Base-by-base conservation (phyloP, 1,140 invertebrate species). In the Micrasema minimum region DNA sequence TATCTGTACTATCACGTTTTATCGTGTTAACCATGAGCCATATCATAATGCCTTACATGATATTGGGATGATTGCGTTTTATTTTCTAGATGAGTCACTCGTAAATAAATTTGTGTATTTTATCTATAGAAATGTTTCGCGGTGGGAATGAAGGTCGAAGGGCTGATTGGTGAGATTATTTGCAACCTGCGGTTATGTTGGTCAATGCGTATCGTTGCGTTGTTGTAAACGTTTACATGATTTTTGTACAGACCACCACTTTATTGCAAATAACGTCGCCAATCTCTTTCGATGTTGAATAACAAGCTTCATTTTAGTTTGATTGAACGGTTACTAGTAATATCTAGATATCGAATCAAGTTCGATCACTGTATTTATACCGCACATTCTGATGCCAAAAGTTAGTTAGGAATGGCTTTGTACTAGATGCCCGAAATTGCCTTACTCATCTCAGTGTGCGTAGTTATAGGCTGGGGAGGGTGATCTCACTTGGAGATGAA, bases 401-500 rank as follows among this genome's bases (percentile, higher is more conserved):
- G 51, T 31, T 55, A 26, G 51, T 55, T 55, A 55, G 18, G 20
- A 22, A 48, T 48, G 18, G 16, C 46, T 48, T 48, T 48, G 16
- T 31, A 2, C 4, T 59, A 64, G 59, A 64, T 64, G 59, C 59
- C 43, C 20, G 41, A 64, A 64, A 45, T 64, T 64, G 59, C 59
- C 59, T 64, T 48, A 46, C 12, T 46, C 26, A 31, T 31, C 26
- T 31, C 26, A 4, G 26, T 31, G 26, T 31, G 26, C 7, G 26
- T 31, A 31, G 26, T 31, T 31, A 31, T 31, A 31, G 26, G 26
- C 26, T 31, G 26, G 26, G 26, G 26, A 31, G 26, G 26, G 2
- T 31, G 3, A 7, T 31, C 26, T 31, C 26, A 7, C 26, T 31
- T 31, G 7, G 41, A 37, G 9, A 37, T 55, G 10, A 7, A 46